Base-by-base conservation (phyloP, 2,113 vertebrate species). In the Nannospalax galili region DNA sequence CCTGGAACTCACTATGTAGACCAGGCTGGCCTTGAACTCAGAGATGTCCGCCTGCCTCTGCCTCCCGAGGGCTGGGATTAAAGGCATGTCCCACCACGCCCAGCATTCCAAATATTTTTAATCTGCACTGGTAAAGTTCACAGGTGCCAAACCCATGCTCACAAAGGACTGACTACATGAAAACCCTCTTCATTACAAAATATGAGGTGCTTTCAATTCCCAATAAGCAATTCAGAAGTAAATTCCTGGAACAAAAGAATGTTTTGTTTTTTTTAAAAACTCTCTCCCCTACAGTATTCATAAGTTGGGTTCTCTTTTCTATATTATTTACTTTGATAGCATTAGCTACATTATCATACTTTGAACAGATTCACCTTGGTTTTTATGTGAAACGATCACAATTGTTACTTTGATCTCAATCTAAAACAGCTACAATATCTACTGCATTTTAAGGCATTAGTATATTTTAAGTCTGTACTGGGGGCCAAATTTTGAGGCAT, bases 141-240 rank as follows among this genome's bases (percentile, higher is more conserved):
- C 42, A 37, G 70, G 70, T 42, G 60, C 69, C 64, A 35, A 91
- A 91, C 3, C 56, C 80, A 78, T 60, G 15, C 30, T 77, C 85
- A 58, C 48, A 5, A 10, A 85, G 7, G 9, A 35, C n/a, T 78
- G 32, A 22, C 37, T 78, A 69, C 7, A 35, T 15, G 93, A 80
- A 48, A 89, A 93, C 22, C 1, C 42, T 37, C 86, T 92, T 89
- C 91, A 93, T 67, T 40, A 80, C 42, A 96, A 92, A 92, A 82
- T 45, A 7, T 56, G 70, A 58, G 26, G 72, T n/a, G 52, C 28
- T 96, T 40, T 92, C 48, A 7, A 52, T 52, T 52, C 48, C 69
- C 86, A 92, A 81, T 4, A 91, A 84, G 24, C 48, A 62, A 80
- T 92, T 84, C 56, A 84, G 42, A 93, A 80, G 40, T 67, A 93